These are phyloP conservation scores for Drosophila paramelanica DNA, from an alignment of 2,888 invertebrate species.

Conservation along the genomic window DNA sequence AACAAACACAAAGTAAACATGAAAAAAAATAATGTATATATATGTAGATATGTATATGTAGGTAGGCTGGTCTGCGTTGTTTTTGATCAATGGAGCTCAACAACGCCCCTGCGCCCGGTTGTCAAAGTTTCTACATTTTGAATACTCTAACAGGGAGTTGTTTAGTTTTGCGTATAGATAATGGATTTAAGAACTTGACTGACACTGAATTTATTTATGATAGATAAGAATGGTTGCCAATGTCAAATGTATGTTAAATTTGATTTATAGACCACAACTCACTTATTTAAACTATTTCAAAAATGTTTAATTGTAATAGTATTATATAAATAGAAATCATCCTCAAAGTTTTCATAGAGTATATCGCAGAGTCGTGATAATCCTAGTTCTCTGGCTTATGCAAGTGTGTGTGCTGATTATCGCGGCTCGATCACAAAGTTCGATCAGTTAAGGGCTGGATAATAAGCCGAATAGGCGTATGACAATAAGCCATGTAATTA, in stretches of 20 bases:
- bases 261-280: too few species aligned
- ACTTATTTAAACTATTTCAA: too few species aligned
- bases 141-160: slow-evolving; percentile 14
- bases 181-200: not conserved
- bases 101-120: slow-evolving; percentile 45
- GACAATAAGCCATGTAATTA: slow-evolving; percentile 78
- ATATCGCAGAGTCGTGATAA: slow-evolving; percentile 29
- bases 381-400: not conserved
- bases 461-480: slow-evolving; percentile 81
- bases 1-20: slow-evolving; percentile 48
- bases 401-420: slow-evolving; percentile 54
- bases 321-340: not conserved
- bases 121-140: slow-evolving; percentile 22
- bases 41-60: slow-evolving; percentile 25
- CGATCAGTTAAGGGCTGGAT: slow-evolving; percentile 78
- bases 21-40: slow-evolving; percentile 19
- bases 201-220: not conserved
- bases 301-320: not conserved
- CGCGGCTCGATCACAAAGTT: slow-evolving; percentile 69
- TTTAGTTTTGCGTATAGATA: not conserved
- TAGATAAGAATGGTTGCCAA: too few species aligned
- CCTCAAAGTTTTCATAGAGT: slow-evolving; percentile 2
- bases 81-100: slow-evolving; percentile 62
- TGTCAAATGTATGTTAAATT: too few species aligned
- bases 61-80: slow-evolving; percentile 36